These are phyloP conservation scores for Paracentrotus lividus DNA, from an alignment of 53 echinoderm and acorn worm genomes.

Conservation along the genomic window DNA sequence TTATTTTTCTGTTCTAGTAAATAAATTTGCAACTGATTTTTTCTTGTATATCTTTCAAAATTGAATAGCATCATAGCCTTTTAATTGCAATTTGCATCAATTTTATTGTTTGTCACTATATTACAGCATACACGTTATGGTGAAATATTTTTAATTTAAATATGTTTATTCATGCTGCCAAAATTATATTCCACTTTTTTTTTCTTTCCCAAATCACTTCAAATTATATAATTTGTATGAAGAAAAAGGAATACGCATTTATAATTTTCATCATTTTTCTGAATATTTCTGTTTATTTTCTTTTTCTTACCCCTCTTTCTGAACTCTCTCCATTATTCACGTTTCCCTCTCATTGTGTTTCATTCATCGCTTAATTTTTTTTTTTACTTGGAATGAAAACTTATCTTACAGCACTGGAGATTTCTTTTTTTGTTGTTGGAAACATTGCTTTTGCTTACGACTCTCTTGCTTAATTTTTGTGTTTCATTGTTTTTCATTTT, in stretches of 20 bases:
- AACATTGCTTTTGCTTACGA: no score
- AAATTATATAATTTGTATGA: not conserved
- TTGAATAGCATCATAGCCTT: not conserved
- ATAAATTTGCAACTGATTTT: no score
- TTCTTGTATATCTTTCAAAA: no score
- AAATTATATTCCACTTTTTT: not conserved
- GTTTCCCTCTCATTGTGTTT: not conserved
- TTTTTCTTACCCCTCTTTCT: not conserved
- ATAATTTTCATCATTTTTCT: not conserved
- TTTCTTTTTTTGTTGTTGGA: not conserved
- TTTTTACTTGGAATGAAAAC: slow-evolving; percentile 42
- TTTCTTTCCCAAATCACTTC: slow-evolving; percentile 17
- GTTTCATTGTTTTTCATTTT: not conserved
- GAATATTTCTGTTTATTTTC: not conserved
- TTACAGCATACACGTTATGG: not conserved
- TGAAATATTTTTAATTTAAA: not conserved
- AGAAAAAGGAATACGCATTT: not conserved
- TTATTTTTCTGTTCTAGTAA: no score
- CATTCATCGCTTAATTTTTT: not conserved
- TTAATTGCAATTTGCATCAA: not conserved
- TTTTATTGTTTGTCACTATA: not conserved
- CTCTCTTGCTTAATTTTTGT: not conserved
- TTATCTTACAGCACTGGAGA: not conserved
- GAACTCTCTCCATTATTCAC: not conserved
- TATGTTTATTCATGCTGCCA: not conserved